phyloP scores from a whole-genome alignment of 2,113 vertebrate genomes.

The Cavia porcellus region DNA sequence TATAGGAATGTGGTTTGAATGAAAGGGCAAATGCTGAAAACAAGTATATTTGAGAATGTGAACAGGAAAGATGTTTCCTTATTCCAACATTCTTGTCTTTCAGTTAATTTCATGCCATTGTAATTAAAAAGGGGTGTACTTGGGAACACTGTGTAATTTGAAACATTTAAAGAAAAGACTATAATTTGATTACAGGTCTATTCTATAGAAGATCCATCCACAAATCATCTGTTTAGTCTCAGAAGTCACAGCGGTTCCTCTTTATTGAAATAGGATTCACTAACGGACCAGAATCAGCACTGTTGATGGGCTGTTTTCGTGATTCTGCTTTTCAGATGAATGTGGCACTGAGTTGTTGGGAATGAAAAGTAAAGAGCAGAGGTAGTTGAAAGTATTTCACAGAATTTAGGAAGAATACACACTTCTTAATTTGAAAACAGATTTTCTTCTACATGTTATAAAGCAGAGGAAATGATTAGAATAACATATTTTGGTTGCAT shows the following conservation, averaged over 20 bases:
- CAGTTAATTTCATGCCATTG: neutral
- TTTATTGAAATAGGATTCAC: neutral
- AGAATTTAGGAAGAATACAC: neutral
- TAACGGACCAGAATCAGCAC: neutral
- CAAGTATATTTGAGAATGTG: neutral
- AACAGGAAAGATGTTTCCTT: neutral
- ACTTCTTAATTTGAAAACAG: slow-evolving; percentile 57
- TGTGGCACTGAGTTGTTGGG: neutral
- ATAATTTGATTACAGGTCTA: neutral
- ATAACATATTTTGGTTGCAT: neutral
- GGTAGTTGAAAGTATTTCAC: neutral
- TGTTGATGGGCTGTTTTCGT: neutral
- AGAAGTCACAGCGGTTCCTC: neutral
- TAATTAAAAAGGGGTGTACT: neutral
- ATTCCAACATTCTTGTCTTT: neutral
- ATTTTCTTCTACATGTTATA: neutral
- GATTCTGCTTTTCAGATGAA: neutral
- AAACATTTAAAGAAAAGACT: neutral
- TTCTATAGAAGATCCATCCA: neutral
- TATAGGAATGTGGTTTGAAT: neutral
- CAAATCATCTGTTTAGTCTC: neutral
- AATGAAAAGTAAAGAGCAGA: neutral
- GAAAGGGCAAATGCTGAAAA: neutral
- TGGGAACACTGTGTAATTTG: neutral
- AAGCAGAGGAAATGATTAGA: neutral